Conservation (phyloP, 2,888 invertebrate species). For the Caenorhabditis panamensis region DNA sequence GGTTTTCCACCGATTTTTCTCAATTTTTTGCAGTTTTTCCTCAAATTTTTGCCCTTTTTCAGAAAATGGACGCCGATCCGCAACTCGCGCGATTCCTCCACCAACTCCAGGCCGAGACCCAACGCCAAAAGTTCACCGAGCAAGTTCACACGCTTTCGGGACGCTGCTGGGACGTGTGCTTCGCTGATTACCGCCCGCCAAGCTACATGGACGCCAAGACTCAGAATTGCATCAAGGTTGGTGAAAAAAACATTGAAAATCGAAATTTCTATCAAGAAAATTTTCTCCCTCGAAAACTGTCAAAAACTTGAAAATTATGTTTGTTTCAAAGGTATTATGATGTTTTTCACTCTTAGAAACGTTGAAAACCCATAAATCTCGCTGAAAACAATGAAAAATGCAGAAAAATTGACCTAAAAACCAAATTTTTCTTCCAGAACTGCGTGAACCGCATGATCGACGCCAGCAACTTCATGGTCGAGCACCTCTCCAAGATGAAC, state of each 20-base stretch:
- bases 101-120: conserved; percentile 78
- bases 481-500: conserved; percentile 79
- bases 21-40: too few species aligned
- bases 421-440: too few species aligned
- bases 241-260: neutral
- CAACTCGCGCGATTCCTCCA: conserved; percentile 73
- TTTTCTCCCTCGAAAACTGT: too few species aligned
- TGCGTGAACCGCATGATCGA: conserved; percentile 80
- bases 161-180: conserved; percentile 78
- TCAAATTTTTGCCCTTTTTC: neutral
- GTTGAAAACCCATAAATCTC: neutral
- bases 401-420: neutral
- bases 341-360: conserved; percentile 13
- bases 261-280: neutral
- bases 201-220: conserved; percentile 77
- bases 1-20: neutral
- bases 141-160: conserved; percentile 77
- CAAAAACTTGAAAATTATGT: too few species aligned
- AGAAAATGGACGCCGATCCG: conserved; percentile 70
- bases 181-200: conserved; percentile 78
- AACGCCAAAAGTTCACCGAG: conserved; percentile 79
- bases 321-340: too few species aligned
- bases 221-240: conserved; percentile 69
- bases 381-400: neutral
- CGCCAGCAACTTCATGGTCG: conserved; percentile 79